Base-by-base conservation (phyloP, 2,113 vertebrate genomes). In the Macquaria australasica region DNA sequence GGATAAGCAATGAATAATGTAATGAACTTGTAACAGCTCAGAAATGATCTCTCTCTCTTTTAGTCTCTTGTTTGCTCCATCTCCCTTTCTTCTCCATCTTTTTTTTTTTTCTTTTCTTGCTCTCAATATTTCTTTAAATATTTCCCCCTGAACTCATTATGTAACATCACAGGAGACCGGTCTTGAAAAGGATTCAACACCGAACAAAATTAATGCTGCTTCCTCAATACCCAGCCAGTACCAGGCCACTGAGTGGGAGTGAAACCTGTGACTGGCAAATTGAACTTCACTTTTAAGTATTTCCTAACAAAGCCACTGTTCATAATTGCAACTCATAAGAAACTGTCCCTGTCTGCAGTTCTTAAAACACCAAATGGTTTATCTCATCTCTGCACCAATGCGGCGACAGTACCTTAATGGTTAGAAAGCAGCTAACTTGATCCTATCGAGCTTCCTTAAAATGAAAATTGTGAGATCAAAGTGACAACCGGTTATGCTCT, bases 21-120 rank as follows among this genome's bases (percentile, higher is more conserved):
- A 91, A 91, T 92, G 87, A 91, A 93, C 72, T 87, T 92, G 89
- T 89, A 86, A 84, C 64, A 80, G 85, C 87, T 71, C 79, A 45
- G 76, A 81, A 87, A 89, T 83, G 59, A 88, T 83, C 87, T 84
- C 58, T 74, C 23, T 75, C 75, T 67, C 37, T 77, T 84, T 73
- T 76, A 23, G 41, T 78, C 73, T 86, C 62, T 84, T 83, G 55
- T 89, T 86, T 80, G 68, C 51, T 43, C 23, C 20, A 66, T 85
- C 21, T 81, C 41, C 73, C 41, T 39, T 79, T 81, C 73, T 85
- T 69, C 53, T 83, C 56, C 73, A 72, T 51, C 16, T 41, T 20
- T 62, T 7, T 74, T 64, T 23, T 39, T 74, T 68, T 20, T 39
- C 59, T 62, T 59, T 31, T 73, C 43, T 68, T 86, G 55, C 48